phyloP scores from a whole-genome alignment of 2,797 vertebrate genomes.

The Anguilla obscura region DNA sequence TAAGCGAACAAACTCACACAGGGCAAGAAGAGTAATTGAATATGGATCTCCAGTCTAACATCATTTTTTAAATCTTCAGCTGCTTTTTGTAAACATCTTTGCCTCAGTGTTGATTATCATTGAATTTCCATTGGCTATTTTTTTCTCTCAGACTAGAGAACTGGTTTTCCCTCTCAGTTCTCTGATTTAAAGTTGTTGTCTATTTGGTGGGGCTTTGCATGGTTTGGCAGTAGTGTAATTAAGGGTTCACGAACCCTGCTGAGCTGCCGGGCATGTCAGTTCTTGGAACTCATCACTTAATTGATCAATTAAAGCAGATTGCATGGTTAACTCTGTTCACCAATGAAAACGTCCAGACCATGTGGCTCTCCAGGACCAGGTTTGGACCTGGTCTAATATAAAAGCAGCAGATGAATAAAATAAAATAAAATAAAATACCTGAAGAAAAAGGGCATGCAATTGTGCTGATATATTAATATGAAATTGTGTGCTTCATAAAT shows the following conservation, averaged over 20 bases:
- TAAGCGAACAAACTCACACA: neutral
- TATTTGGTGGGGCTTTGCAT: neutral
- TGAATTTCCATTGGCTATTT: neutral
- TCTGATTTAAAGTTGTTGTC: neutral
- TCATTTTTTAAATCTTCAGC: neutral
- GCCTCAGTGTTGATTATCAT: neutral
- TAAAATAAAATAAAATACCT: constrained; percentile 23
- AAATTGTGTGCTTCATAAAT: constrained; percentile 37
- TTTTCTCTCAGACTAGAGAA: neutral
- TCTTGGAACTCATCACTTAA: neutral
- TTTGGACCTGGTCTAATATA: constrained; percentile 24
- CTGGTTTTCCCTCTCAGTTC: neutral
- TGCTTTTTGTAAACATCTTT: neutral
- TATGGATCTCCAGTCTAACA: neutral
- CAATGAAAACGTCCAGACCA: neutral
- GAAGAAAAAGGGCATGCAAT: constrained; percentile 40
- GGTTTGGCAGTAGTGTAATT: neutral
- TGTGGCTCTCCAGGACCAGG: neutral
- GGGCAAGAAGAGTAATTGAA: neutral
- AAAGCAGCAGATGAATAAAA: constrained; percentile 33
- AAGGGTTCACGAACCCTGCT: neutral
- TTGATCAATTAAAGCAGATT: neutral
- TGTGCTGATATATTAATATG: constrained; percentile 31
- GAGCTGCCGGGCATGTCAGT: neutral
- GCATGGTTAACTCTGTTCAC: neutral